Evolutionary conservation across 2,888 invertebrate species (phyloP).

Genomic region (Melanophora roralis): DNA sequence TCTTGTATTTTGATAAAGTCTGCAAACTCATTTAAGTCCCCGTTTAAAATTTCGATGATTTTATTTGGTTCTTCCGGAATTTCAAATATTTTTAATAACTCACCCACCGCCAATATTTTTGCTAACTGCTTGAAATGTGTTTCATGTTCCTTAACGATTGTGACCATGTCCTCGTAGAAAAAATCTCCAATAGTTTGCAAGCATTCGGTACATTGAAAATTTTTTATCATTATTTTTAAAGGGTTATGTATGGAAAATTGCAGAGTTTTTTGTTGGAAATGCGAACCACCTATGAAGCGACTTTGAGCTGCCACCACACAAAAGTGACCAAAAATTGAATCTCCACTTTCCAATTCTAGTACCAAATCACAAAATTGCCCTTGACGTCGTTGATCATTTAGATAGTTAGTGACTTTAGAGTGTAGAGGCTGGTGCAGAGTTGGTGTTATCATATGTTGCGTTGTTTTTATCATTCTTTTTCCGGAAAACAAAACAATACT

Average conservation of each 20-base stretch:
- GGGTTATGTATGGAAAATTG: constrained; percentile 76
- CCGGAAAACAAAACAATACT: not conserved
- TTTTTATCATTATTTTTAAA: constrained; percentile 72
- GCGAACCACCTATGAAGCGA: constrained; percentile 70
- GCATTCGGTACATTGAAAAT: constrained; percentile 73
- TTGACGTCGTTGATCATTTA: constrained; percentile 73
- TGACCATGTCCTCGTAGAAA: constrained; percentile 74
- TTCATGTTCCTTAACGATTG: constrained; percentile 72
- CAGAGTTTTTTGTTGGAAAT: constrained; percentile 70
- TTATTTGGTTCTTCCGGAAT: constrained; percentile 63
- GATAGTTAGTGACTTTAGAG: constrained; percentile 74
- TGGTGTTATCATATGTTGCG: constrained; percentile 32
- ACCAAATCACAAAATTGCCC: constrained; percentile 74
- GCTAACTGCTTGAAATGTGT: constrained; percentile 73
- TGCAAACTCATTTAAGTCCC: constrained; percentile 16
- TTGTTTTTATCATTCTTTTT: constrained; percentile 37
- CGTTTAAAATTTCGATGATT: constrained; percentile 38
- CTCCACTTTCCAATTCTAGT: constrained; percentile 66
- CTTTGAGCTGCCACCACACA: constrained; percentile 76
- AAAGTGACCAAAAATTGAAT: constrained; percentile 70
- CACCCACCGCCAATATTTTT: constrained; percentile 72
- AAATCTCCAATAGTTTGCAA: constrained; percentile 74
- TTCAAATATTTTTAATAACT: constrained; percentile 71
- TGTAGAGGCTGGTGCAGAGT: constrained; percentile 72
- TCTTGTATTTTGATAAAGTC: constrained; percentile 15